Base-by-base conservation (phyloP, 2,797 vertebrate species). In the Melanotaenia parkinsoni region DNA sequence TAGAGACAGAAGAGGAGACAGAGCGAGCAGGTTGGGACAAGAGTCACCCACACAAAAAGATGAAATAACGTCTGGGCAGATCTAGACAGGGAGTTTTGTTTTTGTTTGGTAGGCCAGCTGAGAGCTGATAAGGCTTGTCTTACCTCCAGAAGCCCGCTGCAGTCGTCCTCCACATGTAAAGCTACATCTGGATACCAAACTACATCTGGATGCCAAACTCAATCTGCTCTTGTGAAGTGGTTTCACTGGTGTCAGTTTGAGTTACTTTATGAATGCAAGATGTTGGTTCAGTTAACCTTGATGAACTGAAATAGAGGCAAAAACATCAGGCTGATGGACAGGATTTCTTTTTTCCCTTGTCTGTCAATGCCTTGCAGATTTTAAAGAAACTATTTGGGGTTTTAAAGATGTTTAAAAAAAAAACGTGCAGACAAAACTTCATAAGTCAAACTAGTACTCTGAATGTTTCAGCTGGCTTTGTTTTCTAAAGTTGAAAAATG, bases 381-480 rank as follows among this genome's bases (percentile, higher is more conserved):
- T 26, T 1, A 54, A 54, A 54, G 5, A 26, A 28, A 5, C 22
- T 14, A 2, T 54, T 28, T 28, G 12, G 22, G 4, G 28, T 54
- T 3, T 38, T 45, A 18, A 18, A 45, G 37, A 45, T 45, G 43
- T 45, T 45, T 9, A 0, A 12, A 37, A 5, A 62, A 38, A 20
- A 64, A 26, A 74, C 37, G 43, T 18, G 12, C 12, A 45, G 20
- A 13, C 40, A 11, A 32, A 22, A 35, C 58, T 37, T 56, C 56
- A 57, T 56, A 40, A 38, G 37, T 58, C 60, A 38, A 26, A 26
- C 24, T 47, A 11, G 1, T 59, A 22, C 30, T 32, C 1, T 9
- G n/a, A 24, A 30, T 77, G 56, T 40, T 63, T 61, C 58, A 64
- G 14, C 53, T 63, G 57, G 59, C 26, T 59, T 72, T 32, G 28